A percentile compares a stretch with the other conserved stretches of the same genome.
Evolutionary conservation across 1,140 invertebrate species (phyloP).

Genomic region (Parasteatoda tepidariorum): DNA sequence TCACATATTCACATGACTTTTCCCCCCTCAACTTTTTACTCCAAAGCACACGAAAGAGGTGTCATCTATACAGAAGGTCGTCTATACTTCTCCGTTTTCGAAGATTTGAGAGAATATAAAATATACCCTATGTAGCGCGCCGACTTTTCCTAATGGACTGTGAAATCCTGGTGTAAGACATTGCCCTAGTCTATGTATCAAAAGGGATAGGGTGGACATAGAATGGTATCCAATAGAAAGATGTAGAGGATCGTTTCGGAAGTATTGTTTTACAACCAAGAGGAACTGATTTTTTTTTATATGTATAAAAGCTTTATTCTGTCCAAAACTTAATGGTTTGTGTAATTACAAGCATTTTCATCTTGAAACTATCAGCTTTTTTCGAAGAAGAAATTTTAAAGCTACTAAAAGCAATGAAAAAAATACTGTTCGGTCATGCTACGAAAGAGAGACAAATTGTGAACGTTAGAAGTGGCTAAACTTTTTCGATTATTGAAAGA

Average conservation of each 20-base stretch:
- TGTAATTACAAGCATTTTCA: conserved; percentile 16
- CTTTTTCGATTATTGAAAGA: too few species aligned
- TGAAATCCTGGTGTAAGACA: conserved; percentile 49
- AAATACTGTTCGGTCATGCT: background rate
- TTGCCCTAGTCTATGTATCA: conserved; percentile 11
- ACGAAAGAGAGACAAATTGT: background rate
- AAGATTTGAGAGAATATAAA: conserved; percentile 53
- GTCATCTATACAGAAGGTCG: conserved; percentile 36
- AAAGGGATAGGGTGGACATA: conserved; percentile 13
- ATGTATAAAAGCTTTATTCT: conserved; percentile 5
- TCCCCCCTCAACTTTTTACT: conserved; percentile 1
- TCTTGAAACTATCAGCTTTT: background rate
- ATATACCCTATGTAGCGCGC: conserved; percentile 30
- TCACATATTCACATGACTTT: background rate
- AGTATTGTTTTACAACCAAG: conserved; percentile 51
- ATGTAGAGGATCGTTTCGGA: conserved; percentile 8
- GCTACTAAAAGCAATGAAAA: background rate
- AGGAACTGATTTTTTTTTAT: conserved; percentile 31
- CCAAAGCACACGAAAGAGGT: conserved; percentile 1
- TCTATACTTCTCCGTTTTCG: background rate
- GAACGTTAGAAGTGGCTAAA: background rate
- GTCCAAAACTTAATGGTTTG: conserved; percentile 26
- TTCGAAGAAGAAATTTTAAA: background rate
- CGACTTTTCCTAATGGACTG: conserved; percentile 48
- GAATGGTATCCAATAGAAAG: background rate